Base-by-base conservation (phyloP, 2,113 vertebrate species). In the Acinonyx jubatus region DNA sequence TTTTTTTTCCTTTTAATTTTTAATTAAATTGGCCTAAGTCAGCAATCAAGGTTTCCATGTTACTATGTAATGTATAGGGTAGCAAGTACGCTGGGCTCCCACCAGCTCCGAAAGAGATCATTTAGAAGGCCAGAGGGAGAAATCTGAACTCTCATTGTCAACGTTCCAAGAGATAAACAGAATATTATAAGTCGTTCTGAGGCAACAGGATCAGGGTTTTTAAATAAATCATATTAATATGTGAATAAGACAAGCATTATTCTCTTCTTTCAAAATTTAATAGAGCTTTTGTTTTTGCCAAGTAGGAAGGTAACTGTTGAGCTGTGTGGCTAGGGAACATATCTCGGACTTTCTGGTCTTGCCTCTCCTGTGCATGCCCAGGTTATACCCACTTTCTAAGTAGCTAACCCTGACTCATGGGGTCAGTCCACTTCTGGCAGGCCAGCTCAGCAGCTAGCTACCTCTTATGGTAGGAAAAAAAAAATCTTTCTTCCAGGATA, bases 111-210 rank as follows among this genome's bases (percentile, higher is more conserved):
- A 38, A 82, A 93, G n/a, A 12, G 36, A 96, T 92, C 84, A 69
- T 31, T 95, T 38, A n/a, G 83, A 96, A 96, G 41, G 94, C 97
- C 57, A 33, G 92, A 89, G 95, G 97, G 94, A 80, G 97, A 97
- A 98, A 97, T 89, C 81, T 68, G 98, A 98, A 80, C 85, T 45
- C 88, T 63, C 78, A 33, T 48, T 98, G 97, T 98, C 98, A 96
- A 31, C 1, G 41, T 74, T 96, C 98, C 98, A 98, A 98, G 94
- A 98, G 98, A 98, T 98, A 98, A 98, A 98, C 97, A 98, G 94
- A 97, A 95, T 87, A 90, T 91, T 97, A 88, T 61, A 95, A 94
- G 96, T 95, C 63, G 0, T 92, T 98, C 94, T 66, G 91, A 96
- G 93, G 97, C 91, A 74, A 94, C 3, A 11, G 94, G 78, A 95